Percentiles rank a stretch among this genome's conserved stretches.
phyloP scores from a whole-genome alignment of 2,888 invertebrate genomes.

The Leptopilina syphax region DNA sequence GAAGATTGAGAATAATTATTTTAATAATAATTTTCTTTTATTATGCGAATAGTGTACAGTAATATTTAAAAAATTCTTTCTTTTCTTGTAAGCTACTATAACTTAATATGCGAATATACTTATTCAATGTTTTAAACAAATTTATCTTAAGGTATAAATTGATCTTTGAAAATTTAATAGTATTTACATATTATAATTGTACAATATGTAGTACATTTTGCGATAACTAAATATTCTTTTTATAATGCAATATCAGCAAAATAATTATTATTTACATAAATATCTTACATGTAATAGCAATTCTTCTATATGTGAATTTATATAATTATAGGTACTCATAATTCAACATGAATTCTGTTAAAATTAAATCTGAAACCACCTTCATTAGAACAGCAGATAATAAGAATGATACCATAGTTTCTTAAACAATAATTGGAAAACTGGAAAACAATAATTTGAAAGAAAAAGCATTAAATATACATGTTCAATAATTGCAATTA shows the following conservation, averaged over 20 bases:
- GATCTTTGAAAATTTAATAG: not conserved
- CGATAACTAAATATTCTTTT: not conserved
- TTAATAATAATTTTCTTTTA: too few species aligned
- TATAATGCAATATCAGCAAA: slow-evolving; percentile 7
- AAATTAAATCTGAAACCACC: too few species aligned
- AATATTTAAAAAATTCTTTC: too few species aligned
- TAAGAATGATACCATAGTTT: not conserved
- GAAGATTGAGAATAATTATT: too few species aligned
- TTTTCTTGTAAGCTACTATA: too few species aligned
- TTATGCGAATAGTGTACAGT: too few species aligned
- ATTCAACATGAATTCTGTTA: too few species aligned
- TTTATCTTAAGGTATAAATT: not conserved
- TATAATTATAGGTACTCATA: not conserved
- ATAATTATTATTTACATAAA: slow-evolving; percentile 18
- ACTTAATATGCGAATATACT: too few species aligned
- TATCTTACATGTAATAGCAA: not conserved
- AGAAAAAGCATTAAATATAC: not conserved
- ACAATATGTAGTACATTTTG: not conserved
- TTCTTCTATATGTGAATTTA: not conserved
- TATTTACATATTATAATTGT: slow-evolving; percentile 17
- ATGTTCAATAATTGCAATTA: slow-evolving; percentile 60
- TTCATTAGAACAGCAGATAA: too few species aligned
- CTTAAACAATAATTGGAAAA: not conserved
- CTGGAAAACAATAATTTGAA: not conserved
- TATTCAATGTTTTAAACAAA: not conserved